A percentile compares a stretch with the other conserved stretches of the same genome.
These are phyloP conservation scores for Liasis olivaceus DNA, from an alignment of 2,797 vertebrate species.

Conservation along the genomic window DNA sequence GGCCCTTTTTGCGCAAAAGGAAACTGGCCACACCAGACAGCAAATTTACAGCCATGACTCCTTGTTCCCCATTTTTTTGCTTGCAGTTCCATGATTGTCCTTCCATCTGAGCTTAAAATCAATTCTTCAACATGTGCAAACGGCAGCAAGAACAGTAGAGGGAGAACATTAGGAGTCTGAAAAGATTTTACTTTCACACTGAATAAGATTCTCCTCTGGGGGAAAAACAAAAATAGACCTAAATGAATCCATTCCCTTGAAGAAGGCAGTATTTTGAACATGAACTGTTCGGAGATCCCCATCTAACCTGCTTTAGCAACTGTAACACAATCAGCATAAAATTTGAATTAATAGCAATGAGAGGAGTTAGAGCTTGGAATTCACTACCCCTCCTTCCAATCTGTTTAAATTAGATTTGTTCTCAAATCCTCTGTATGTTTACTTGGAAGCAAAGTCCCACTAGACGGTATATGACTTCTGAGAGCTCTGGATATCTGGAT, in stretches of 20 bases:
- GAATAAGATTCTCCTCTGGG: neutral
- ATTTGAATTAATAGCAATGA: neutral
- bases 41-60: neutral
- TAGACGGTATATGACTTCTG: neutral
- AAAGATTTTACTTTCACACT: slow-evolving; percentile 7
- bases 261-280: neutral
- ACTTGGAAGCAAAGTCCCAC: neutral
- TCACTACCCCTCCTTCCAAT: neutral
- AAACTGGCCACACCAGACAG: neutral
- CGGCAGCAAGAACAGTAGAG: neutral
- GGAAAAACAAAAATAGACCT: neutral
- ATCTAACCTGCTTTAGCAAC: neutral
- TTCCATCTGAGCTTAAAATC: neutral
- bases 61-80: neutral
- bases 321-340: neutral
- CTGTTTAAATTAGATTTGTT: neutral
- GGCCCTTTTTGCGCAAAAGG: neutral
- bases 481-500: neutral
- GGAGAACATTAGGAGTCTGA: neutral
- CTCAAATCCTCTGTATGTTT: neutral
- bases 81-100: neutral
- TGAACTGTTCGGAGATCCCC: neutral
- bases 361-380: neutral
- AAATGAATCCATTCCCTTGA: neutral
- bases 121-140: neutral